phyloP scores from a whole-genome alignment of 1,140 invertebrate species.

The Phymorhynchus buccinoides region DNA sequence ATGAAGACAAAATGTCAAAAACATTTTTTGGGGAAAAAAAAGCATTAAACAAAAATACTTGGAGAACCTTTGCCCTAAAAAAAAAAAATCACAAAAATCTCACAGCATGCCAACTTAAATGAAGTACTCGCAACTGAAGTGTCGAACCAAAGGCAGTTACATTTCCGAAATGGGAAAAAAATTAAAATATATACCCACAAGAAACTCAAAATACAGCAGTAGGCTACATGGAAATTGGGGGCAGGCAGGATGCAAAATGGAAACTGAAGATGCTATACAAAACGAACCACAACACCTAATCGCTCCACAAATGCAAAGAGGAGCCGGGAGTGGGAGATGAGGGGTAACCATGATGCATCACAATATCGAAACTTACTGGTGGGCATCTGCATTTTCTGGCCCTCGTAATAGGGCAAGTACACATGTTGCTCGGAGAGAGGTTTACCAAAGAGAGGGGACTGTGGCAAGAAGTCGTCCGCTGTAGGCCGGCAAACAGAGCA shows the following conservation, averaged over 20 bases:
- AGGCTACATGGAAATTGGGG: too few relatives aligned
- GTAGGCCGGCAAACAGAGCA: not conserved
- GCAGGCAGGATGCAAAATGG: not conserved
- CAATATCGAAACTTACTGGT: slow-evolving; percentile 80
- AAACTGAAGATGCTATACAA: slow-evolving; percentile 2
- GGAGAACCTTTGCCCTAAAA: too few relatives aligned
- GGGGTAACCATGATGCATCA: too few relatives aligned
- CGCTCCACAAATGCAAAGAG: not conserved
- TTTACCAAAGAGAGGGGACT: slow-evolving; percentile 76
- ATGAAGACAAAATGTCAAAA: too few relatives aligned
- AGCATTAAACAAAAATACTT: not conserved
- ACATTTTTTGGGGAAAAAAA: not conserved
- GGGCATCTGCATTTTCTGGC: slow-evolving; percentile 79
- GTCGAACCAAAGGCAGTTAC: not conserved
- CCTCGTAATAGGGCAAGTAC: slow-evolving; percentile 85
- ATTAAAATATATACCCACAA: not conserved
- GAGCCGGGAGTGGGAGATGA: too few relatives aligned
- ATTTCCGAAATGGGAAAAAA: not conserved
- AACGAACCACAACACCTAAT: slow-evolving; percentile 29
- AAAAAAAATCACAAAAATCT: not conserved
- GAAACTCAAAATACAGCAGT: too few relatives aligned
- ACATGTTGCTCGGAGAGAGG: slow-evolving; percentile 84
- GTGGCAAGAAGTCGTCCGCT: slow-evolving; percentile 81
- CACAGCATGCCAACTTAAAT: not conserved
- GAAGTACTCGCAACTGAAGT: not conserved